Evolutionary conservation across 1,140 invertebrate species (phyloP), one percentile per base, ranked within the genome.

Genomic region (Acromyrmex charruanus): DNA sequence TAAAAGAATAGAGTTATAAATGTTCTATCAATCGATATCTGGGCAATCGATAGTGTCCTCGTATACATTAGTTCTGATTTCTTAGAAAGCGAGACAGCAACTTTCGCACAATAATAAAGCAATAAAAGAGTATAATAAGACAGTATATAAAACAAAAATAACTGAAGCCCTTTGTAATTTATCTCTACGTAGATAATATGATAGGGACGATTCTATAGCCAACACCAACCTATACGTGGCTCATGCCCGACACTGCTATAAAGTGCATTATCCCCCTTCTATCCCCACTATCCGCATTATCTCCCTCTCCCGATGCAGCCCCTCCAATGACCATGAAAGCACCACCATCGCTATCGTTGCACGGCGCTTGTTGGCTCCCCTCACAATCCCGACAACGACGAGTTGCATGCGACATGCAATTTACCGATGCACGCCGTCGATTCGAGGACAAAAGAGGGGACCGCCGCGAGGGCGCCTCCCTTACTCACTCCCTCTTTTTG

Each of bases 261-360:
- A 90, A 86, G 49, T 90, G 89, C 89, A 90, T 90, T 90, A 88
- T 85, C 77, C 59, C 77, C 81, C 82, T 79, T 72, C n/a, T 71
- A 82, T 84, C 89, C 77, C 82, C 86, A 86, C 84, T 49, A 44
- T 39, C 14, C 3, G 44, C 65, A 87, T 90, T 63, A 53, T 59
- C 65, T 82, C 85, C 85, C 85, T 77, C 88, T 84, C 88, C 49
- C 68, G 25, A 31, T 66, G 63, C 75, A 80, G 44, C 75, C 71
- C 77, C 87, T 80, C 85, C 86, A 84, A 63, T 58, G 71, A 63
- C 25, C 66, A 59, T 53, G 61, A 84, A 74, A 74, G 35, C 61
- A 28, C 71, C 69, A 72, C 55, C 84, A 81, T 51, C 74, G 39
- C 49, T 53, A 53, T 58, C 53, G 49, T 58, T 85, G 61, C 61